phyloP scores from a whole-genome alignment of 1,140 invertebrate genomes.

The Ceratosolen fusciceps region DNA sequence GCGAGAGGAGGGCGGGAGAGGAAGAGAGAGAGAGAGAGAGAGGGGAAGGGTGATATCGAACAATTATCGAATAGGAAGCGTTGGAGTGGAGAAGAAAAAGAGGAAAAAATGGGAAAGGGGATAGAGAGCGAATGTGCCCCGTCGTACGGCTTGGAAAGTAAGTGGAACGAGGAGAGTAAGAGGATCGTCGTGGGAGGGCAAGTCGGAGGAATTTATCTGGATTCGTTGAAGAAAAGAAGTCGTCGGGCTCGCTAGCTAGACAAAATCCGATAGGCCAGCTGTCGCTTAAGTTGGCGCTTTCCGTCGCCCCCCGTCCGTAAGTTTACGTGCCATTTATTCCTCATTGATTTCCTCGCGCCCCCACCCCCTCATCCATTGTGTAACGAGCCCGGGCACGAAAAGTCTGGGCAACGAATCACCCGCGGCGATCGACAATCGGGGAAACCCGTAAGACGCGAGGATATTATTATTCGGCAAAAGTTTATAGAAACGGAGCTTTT shows the following conservation, averaged over 20 bases:
- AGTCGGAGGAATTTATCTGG: constrained; percentile 17
- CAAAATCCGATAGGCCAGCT: constrained; percentile 6
- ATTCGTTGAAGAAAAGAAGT: background rate
- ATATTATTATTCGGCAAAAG: constrained; percentile 3
- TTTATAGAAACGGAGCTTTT: no score
- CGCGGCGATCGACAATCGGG: no score
- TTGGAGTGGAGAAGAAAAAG: background rate
- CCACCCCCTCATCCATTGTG: no score
- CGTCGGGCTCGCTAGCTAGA: background rate
- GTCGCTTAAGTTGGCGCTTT: background rate
- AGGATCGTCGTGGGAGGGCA: background rate
- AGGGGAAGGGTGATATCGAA: background rate
- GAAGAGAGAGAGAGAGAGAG: no score
- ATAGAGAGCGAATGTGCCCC: background rate
- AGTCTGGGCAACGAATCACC: no score
- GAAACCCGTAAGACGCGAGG: background rate
- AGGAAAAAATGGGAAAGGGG: background rate
- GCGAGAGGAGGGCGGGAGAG: no score
- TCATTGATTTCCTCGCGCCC: background rate
- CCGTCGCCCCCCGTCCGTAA: no score
- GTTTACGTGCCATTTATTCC: constrained; percentile 28
- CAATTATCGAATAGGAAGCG: background rate
- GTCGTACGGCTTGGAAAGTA: background rate
- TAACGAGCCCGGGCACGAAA: no score
- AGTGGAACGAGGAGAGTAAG: background rate